A percentile compares a stretch with the other conserved stretches of the same genome.
Evolutionary conservation across 2,797 vertebrate genomes (phyloP).

Genomic region (Schizopygopsis pylzovi): DNA sequence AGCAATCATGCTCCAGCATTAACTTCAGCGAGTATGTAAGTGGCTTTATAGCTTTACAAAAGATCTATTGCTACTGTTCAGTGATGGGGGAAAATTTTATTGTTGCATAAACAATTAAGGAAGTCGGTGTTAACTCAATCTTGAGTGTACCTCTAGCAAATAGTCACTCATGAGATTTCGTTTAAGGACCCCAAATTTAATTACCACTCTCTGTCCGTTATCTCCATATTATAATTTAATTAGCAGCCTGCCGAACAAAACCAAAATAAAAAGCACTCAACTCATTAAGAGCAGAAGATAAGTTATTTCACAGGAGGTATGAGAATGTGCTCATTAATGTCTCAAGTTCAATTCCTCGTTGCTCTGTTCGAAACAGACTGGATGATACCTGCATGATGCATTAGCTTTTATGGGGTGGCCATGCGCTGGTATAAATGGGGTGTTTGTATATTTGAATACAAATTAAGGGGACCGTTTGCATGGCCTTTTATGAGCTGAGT

Average conservation of each 20-base stretch:
- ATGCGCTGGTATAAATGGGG: background rate
- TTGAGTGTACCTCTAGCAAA: constrained; percentile 50
- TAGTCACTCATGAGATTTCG: constrained; percentile 47
- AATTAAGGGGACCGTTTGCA: background rate
- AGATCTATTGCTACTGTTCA: constrained; percentile 32
- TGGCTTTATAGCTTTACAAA: constrained; percentile 27
- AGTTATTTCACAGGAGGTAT: constrained; percentile 44
- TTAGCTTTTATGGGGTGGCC: constrained; percentile 24
- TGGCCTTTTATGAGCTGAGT: background rate
- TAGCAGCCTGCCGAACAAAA: constrained; percentile 54
- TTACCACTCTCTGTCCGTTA: constrained; percentile 57
- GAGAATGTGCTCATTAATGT: constrained; percentile 38
- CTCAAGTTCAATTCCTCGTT: constrained; percentile 32
- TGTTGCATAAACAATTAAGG: constrained; percentile 47
- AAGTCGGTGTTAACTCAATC: constrained; percentile 47
- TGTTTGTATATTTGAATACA: constrained; percentile 1
- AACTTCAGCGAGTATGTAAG: constrained; percentile 19
- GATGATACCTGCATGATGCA: constrained; percentile 40
- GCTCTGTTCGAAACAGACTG: constrained; percentile 25
- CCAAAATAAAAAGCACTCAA: constrained; percentile 60
- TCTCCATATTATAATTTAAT: constrained; percentile 61
- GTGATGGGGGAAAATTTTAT: constrained; percentile 27
- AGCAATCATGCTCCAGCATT: constrained; percentile 17
- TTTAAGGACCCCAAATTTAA: constrained; percentile 57
- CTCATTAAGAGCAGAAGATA: constrained; percentile 48